Conservation (phyloP, 2,888 invertebrate genomes). For the Lithosia quadra region DNA sequence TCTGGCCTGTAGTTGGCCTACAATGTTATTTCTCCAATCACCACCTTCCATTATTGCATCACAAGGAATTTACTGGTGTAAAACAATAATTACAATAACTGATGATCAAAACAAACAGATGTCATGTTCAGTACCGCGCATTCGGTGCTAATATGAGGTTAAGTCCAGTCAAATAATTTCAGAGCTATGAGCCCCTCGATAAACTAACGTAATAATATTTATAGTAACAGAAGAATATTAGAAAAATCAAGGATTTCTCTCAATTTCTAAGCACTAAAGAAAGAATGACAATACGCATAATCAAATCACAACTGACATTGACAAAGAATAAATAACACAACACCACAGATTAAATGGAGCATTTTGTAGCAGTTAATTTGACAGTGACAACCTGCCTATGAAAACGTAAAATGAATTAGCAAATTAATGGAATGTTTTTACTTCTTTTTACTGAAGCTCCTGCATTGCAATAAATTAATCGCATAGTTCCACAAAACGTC, state of each 20-base stretch:
- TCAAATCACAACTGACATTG: slow-evolving; percentile 35
- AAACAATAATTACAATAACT: slow-evolving; percentile 58
- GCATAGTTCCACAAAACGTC: too few relatives aligned
- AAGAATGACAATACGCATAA: slow-evolving; percentile 43
- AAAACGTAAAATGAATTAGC: too few relatives aligned
- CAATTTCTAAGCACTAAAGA: slow-evolving; percentile 32
- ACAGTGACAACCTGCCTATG: too few relatives aligned
- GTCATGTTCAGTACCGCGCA: slow-evolving; percentile 58
- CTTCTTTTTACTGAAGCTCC: too few relatives aligned
- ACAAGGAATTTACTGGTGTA: slow-evolving; percentile 50
- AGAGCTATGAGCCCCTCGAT: slow-evolving; percentile 21
- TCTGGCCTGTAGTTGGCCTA: slow-evolving; percentile 90
- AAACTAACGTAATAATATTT: slow-evolving; percentile 16
- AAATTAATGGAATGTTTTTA: too few relatives aligned
- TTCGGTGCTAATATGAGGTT: slow-evolving; percentile 19
- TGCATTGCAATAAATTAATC: too few relatives aligned
- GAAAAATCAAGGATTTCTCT: slow-evolving; percentile 37
- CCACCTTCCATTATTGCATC: slow-evolving; percentile 77
- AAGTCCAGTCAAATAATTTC: slow-evolving; percentile 5
- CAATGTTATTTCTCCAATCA: slow-evolving; percentile 90
- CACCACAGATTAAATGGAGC: too few relatives aligned
- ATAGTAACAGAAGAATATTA: slow-evolving; percentile 26
- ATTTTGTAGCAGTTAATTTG: too few relatives aligned
- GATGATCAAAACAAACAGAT: slow-evolving; percentile 79
- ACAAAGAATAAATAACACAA: not conserved